Conservation (phyloP, 1,140 invertebrate genomes). For the Caenorhabditis elegans region WBcel235 BX284602.5:8202501-8203000, state of each 20-base stretch:
- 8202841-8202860: slow-evolving; percentile 2
- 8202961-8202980: slow-evolving; percentile 42
- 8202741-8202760: slow-evolving; percentile 40
- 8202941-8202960: slow-evolving; percentile 23
- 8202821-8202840: slow-evolving; percentile 48
- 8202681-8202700: slow-evolving; percentile 48
- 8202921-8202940: slow-evolving; percentile 46
- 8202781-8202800: slow-evolving; percentile 34
- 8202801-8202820: slow-evolving; percentile 43
- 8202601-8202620: slow-evolving; percentile 46
- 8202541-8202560: neutral
- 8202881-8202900: slow-evolving; percentile 25
- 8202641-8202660: slow-evolving; percentile 48
- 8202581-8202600: slow-evolving; percentile 19
- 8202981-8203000: neutral
- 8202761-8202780: slow-evolving; percentile 37
- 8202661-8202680: slow-evolving; percentile 47
- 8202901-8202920: slow-evolving; percentile 44
- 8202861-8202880: slow-evolving; percentile 24
- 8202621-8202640: slow-evolving; percentile 44
- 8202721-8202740: slow-evolving; percentile 53
- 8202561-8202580: neutral
- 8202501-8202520: neutral
- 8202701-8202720: slow-evolving; percentile 52
- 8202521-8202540: neutral